These are phyloP conservation scores for Xanthia icteritia DNA, from an alignment of 2,888 invertebrate species.

Conservation along the genomic window DNA sequence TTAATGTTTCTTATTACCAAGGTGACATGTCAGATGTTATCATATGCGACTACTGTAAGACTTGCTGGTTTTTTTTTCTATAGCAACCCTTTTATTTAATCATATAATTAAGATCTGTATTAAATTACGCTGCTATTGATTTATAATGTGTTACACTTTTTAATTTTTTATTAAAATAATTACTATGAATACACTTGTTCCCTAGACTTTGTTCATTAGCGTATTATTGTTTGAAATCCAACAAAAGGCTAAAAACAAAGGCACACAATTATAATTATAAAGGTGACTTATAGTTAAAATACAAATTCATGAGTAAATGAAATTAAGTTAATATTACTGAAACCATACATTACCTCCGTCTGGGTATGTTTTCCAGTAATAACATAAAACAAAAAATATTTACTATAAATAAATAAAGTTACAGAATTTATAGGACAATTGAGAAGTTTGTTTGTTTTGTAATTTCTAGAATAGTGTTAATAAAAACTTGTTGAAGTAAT, in stretches of 20 bases:
- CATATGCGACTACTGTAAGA: no score
- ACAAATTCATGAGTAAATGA: background rate
- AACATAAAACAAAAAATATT: background rate
- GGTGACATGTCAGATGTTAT: no score
- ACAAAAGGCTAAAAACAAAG: background rate
- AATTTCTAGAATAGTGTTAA: background rate
- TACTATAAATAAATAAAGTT: constrained; percentile 13
- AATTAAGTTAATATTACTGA: constrained; percentile 1
- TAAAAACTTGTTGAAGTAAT: background rate
- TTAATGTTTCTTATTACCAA: no score
- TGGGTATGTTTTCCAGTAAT: constrained; percentile 21
- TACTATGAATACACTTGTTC: no score
- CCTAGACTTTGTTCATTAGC: background rate
- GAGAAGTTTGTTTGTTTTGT: background rate
- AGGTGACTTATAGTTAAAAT: background rate
- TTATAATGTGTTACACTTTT: no score
- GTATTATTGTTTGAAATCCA: background rate
- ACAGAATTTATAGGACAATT: background rate
- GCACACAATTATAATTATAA: no score
- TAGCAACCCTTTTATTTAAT: background rate
- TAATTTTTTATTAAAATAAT: no score
- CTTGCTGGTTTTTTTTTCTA: no score
- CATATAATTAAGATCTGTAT: background rate
- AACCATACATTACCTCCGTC: constrained; percentile 5
- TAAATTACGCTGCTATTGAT: background rate